Conservation (phyloP, 2,797 vertebrate species). For the Chaenodraco wilsoni region DNA sequence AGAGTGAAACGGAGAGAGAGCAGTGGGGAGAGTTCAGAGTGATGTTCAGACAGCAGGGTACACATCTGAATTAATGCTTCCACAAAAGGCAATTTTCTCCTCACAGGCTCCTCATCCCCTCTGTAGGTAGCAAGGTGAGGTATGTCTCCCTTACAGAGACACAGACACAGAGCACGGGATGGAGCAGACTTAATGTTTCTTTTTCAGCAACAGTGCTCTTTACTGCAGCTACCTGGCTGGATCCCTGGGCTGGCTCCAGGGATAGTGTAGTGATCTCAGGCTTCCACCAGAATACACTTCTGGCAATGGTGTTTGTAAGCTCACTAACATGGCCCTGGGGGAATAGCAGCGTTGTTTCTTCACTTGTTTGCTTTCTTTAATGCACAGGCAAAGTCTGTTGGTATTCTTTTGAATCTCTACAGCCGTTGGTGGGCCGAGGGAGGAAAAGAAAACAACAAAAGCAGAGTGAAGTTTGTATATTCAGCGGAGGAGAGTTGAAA, state of each 20-base stretch:
- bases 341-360: slow-evolving; percentile 73
- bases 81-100: slow-evolving; percentile 85
- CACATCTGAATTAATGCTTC: slow-evolving; percentile 86
- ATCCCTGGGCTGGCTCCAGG: slow-evolving; percentile 77
- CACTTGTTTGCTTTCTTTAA: slow-evolving; percentile 79
- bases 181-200: slow-evolving; percentile 76
- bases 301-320: slow-evolving; percentile 81
- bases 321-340: slow-evolving; percentile 82
- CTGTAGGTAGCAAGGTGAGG: slow-evolving; percentile 82
- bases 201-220: slow-evolving; percentile 69
- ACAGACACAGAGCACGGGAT: slow-evolving; percentile 48
- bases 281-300: slow-evolving; percentile 83
- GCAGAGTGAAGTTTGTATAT: slow-evolving; percentile 64
- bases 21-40: slow-evolving; percentile 75
- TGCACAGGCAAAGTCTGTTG: slow-evolving; percentile 73
- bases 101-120: slow-evolving; percentile 74
- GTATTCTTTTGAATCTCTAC: slow-evolving; percentile 77
- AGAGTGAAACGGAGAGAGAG: slow-evolving; percentile 48
- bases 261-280: slow-evolving; percentile 82
- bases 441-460: slow-evolving; percentile 67
- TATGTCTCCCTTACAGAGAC: slow-evolving; percentile 71
- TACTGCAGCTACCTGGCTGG: slow-evolving; percentile 63
- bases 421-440: slow-evolving; percentile 66
- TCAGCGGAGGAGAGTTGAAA: slow-evolving; percentile 71
- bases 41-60: slow-evolving; percentile 83